Evolutionary conservation across 2,888 invertebrate species (phyloP), one percentile per base, ranked within the genome.

Genomic region (Aphodius granarius): DNA sequence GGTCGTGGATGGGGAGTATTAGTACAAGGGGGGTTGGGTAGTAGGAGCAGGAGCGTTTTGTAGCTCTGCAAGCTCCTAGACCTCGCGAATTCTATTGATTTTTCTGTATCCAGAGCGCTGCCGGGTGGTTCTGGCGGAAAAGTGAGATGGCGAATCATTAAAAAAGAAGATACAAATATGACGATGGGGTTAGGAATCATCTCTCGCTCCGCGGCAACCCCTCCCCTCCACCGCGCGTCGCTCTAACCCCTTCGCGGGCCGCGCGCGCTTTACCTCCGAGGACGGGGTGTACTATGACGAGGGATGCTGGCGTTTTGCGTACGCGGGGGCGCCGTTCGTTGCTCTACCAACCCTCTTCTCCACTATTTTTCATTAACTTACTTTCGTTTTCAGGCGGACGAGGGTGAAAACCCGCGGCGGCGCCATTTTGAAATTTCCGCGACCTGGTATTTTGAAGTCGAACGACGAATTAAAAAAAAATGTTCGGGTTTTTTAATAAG

Each of bases 111-210:
- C 43, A 43, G 43, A 3, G 43, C 43, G 43, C 43, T 6, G 43
- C 43, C 43, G 4, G 43, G 9, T 9, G 43, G 13, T 9, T 13
- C 9, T 9, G 43, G 9, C 43, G 43, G 43, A 43, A 43, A 43
- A 43, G 43, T 43, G 43, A 43, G 43, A 43, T 13, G 43, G 43
- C 43, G 43, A 43, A 43, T 43, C 43, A 43, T 43, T 43, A 43
- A 43, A 43, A 43, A 43, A 43, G 43, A 43, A 43, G 43, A 43
- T 43, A 43, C 43, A 43, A 43, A 43, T 43, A 43, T 43, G 43
- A 43, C 43, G 43, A 43, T 43, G 78, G 77, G 79, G 78, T 75
- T 72, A 74, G 73, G 43, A 43, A 43, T 43, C 43, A 43, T 43
- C 43, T 43, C 43, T 43, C 43, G 43, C 43, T 13, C 43, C 43